phyloP scores from a whole-genome alignment of 2,888 invertebrate genomes.

The Erebia epiphron region DNA sequence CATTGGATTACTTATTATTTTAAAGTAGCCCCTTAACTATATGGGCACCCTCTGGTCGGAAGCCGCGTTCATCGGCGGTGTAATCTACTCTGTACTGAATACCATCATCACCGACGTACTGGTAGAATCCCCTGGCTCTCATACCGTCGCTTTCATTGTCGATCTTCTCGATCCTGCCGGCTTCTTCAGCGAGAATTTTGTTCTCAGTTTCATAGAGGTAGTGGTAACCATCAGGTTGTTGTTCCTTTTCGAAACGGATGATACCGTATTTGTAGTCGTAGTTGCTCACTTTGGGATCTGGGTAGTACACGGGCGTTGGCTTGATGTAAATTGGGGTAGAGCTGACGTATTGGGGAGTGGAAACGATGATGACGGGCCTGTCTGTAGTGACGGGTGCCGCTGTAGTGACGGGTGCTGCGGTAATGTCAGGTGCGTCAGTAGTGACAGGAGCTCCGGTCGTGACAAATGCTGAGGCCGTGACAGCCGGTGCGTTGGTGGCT shows the following conservation, averaged over 20 bases:
- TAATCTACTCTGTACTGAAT: conserved; percentile 75
- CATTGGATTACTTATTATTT: background rate
- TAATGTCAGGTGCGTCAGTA: conserved; percentile 26
- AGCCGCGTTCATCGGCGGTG: conserved; percentile 74
- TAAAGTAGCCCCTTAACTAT: conserved; percentile 48
- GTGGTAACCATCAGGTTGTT: conserved; percentile 68
- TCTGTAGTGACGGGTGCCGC: conserved; percentile 29
- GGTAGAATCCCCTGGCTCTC: conserved; percentile 69
- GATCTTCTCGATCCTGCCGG: conserved; percentile 63
- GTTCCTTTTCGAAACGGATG: conserved; percentile 67
- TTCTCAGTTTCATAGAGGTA: conserved; percentile 76
- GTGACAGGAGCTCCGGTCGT: conserved; percentile 11
- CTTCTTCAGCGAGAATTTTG: conserved; percentile 74
- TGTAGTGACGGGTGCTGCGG: conserved; percentile 26
- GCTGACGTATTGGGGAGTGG: conserved; percentile 23
- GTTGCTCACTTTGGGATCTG: conserved; percentile 24
- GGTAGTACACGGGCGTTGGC: conserved; percentile 29
- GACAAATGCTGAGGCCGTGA: conserved; percentile 17
- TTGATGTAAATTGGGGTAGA: conserved; percentile 31
- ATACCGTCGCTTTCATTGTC: conserved; percentile 54
- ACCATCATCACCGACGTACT: conserved; percentile 69
- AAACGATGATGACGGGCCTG: conserved; percentile 16
- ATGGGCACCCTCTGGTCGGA: conserved; percentile 62
- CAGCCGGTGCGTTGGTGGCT: conserved; percentile 26
- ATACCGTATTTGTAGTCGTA: conserved; percentile 69